Conservation (phyloP, 2,888 invertebrate species). For the Aspidiotus destructor region DNA sequence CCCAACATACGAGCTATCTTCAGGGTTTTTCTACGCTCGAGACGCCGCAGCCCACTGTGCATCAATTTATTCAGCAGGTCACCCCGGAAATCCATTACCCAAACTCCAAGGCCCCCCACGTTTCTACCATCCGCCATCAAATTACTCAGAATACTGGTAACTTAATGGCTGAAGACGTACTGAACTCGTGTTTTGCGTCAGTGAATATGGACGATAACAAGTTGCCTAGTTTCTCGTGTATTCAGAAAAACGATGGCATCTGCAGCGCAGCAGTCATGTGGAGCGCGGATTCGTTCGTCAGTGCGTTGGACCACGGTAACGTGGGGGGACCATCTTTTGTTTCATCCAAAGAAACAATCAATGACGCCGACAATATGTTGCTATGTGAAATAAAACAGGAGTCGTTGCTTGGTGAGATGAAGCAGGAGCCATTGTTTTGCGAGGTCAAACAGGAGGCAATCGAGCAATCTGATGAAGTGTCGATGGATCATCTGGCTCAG, state of each 20-base stretch:
- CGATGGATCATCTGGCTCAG: background rate
- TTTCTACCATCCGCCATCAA: slow-evolving; percentile 39
- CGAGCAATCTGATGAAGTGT: background rate
- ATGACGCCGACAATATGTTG: background rate
- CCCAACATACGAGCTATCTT: slow-evolving; percentile 28
- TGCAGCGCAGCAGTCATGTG: slow-evolving; percentile 5
- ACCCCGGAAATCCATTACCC: slow-evolving; percentile 56
- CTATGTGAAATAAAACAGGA: background rate
- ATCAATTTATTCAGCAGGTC: slow-evolving; percentile 24
- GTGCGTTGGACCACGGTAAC: slow-evolving; percentile 18
- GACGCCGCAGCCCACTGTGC: slow-evolving; percentile 25
- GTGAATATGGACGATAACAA: background rate
- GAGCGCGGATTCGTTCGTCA: background rate
- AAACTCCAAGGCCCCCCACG: slow-evolving; percentile 68
- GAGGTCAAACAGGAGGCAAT: slow-evolving; percentile 14
- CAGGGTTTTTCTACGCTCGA: slow-evolving; percentile 41
- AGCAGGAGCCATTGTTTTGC: background rate
- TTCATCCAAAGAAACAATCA: slow-evolving; percentile 9
- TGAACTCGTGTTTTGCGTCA: slow-evolving; percentile 4
- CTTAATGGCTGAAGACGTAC: slow-evolving; percentile 31
- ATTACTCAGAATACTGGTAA: slow-evolving; percentile 38
- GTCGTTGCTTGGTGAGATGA: background rate
- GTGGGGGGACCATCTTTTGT: slow-evolving; percentile 24
- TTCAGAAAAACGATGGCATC: slow-evolving; percentile 15
- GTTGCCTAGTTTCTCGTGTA: slow-evolving; percentile 54